Evolutionary conservation across 2,888 invertebrate genomes (phyloP).

Genomic region (Andrena dorsata): DNA sequence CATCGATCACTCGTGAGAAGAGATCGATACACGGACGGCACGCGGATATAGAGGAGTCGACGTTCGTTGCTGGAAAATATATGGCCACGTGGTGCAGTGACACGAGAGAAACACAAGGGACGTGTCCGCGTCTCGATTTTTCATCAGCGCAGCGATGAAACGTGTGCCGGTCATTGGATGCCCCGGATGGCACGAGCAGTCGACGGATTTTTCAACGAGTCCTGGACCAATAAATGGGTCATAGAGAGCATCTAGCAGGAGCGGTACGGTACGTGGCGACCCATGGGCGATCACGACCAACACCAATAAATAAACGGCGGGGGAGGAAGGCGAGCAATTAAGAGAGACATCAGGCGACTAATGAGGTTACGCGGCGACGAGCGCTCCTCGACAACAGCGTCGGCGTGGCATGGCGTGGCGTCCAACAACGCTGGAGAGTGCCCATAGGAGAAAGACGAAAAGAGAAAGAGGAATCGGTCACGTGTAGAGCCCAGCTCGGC

Average conservation of each 20-base stretch:
- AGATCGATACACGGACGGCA: conserved; percentile 70
- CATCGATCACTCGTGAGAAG: conserved; percentile 72
- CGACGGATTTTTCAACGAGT: neutral
- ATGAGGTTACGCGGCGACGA: conserved; percentile 79
- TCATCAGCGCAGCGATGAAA: conserved; percentile 41
- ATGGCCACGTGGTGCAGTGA: conserved; percentile 58
- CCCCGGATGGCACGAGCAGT: neutral
- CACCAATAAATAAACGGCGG: conserved; percentile 78
- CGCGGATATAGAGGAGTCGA: conserved; percentile 49
- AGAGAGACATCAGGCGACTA: conserved; percentile 83
- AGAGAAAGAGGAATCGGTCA: conserved; percentile 58
- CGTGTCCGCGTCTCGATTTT: conserved; percentile 40
- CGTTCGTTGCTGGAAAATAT: conserved; percentile 61
- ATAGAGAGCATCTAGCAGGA: neutral
- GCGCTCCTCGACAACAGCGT: conserved; percentile 57
- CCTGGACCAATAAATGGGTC: neutral
- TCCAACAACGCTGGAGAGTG: conserved; percentile 26
- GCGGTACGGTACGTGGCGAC: conserved; percentile 18
- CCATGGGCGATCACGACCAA: conserved; percentile 74
- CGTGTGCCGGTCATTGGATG: conserved; percentile 41
- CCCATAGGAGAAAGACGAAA: conserved; percentile 9
- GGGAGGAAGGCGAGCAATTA: conserved; percentile 78
- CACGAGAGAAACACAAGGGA: conserved; percentile 56
- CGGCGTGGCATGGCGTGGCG: conserved; percentile 55
- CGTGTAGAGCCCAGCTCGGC: conserved; percentile 58